Percentiles rank a stretch among this genome's conserved stretches.
phyloP scores from a whole-genome alignment of 2,888 invertebrate species.

The Cerastis leucographa region DNA sequence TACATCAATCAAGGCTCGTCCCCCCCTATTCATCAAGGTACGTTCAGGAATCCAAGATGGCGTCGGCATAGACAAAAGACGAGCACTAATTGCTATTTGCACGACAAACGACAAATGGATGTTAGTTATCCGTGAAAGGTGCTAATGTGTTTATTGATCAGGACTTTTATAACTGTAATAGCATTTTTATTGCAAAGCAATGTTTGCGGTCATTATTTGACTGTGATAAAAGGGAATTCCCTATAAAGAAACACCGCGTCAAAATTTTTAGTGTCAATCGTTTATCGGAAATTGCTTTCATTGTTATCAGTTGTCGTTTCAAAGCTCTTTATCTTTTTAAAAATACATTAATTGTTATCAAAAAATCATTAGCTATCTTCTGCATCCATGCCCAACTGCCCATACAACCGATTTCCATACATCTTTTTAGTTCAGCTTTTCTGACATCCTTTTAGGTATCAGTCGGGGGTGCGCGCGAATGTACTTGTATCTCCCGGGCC shows the following conservation, averaged over 20 bases:
- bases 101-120: slow-evolving; percentile 38
- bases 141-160: slow-evolving; percentile 52
- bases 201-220: slow-evolving; percentile 34
- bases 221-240: slow-evolving; percentile 23
- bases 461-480: no score
- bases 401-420: no score
- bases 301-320: background rate
- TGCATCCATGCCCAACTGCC: no score
- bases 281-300: background rate
- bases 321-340: background rate
- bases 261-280: slow-evolving; percentile 14
- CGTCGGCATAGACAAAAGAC: slow-evolving; percentile 51
- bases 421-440: no score
- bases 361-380: no score
- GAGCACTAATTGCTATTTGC: slow-evolving; percentile 59
- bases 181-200: slow-evolving; percentile 33
- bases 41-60: slow-evolving; percentile 56
- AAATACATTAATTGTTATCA: no score
- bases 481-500: no score
- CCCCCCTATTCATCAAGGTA: slow-evolving; percentile 22
- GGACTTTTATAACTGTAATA: slow-evolving; percentile 14
- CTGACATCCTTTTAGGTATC: no score
- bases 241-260: slow-evolving; percentile 12
- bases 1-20: slow-evolving; percentile 15
- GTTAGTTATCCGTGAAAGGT: slow-evolving; percentile 56